These are phyloP conservation scores for Corynorhinus townsendii DNA, from an alignment of 2,113 vertebrate genomes.

Conservation along the genomic window DNA sequence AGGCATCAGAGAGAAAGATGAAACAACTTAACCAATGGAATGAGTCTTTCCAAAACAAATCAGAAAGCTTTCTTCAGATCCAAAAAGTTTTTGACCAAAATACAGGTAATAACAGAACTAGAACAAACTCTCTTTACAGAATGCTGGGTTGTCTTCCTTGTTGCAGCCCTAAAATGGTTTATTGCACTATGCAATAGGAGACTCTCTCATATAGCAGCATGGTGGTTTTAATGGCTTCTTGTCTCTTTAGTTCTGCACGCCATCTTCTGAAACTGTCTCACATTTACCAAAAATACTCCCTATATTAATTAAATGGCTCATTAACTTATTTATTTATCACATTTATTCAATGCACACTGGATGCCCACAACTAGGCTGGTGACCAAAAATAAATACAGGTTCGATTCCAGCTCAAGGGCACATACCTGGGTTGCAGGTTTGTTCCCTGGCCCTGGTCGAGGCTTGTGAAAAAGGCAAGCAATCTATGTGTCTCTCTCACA, in stretches of 20 bases:
- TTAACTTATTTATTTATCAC: background rate
- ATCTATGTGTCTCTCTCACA: no score
- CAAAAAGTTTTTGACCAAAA: background rate
- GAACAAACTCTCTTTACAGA: background rate
- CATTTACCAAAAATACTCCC: background rate
- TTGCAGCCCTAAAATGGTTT: background rate
- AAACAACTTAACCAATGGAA: background rate
- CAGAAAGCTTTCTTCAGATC: background rate
- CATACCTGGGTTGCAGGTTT: no score
- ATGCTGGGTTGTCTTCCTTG: background rate
- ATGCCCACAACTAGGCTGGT: background rate
- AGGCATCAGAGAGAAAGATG: background rate
- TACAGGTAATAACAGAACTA: slow-evolving; percentile 12
- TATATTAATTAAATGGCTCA: background rate
- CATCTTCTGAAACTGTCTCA: background rate
- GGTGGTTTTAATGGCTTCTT: background rate
- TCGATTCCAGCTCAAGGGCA: no score
- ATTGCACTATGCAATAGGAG: background rate
- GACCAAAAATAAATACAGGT: background rate
- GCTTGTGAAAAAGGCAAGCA: no score
- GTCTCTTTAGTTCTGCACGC: background rate
- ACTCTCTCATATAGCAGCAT: background rate
- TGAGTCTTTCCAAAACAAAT: background rate
- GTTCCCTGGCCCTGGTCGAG: no score
- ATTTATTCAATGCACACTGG: background rate